A percentile compares a stretch with the other conserved stretches of the same genome.
phyloP scores from a whole-genome alignment of 2,888 invertebrate species.

The Harmothoe impar region DNA sequence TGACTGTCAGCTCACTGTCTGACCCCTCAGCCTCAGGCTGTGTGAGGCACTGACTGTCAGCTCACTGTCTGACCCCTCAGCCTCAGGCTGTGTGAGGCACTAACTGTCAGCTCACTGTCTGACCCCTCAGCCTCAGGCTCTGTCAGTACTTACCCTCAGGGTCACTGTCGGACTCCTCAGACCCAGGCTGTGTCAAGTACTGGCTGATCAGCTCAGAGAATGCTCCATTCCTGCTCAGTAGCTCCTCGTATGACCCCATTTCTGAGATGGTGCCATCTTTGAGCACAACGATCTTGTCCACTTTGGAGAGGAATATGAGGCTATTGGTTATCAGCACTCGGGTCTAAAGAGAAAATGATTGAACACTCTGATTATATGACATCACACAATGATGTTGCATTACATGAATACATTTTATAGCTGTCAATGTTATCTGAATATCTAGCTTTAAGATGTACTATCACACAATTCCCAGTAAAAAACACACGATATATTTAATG shows the following conservation, averaged over 20 bases:
- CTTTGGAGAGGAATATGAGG: slow-evolving; percentile 69
- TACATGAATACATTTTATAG: too few species aligned
- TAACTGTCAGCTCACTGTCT: neutral
- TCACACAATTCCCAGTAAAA: too few species aligned
- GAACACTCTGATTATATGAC: too few species aligned
- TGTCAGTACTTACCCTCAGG: slow-evolving; percentile 13
- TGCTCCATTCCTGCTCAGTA: slow-evolving; percentile 64
- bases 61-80: too few species aligned
- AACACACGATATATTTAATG: too few species aligned
- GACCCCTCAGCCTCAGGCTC: slow-evolving; percentile 44
- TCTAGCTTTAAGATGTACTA: too few species aligned
- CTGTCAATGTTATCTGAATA: too few species aligned
- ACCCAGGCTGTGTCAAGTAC: slow-evolving; percentile 66
- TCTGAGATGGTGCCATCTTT: slow-evolving; percentile 70
- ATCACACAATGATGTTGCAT: too few species aligned
- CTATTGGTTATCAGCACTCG: slow-evolving; percentile 72
- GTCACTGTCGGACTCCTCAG: neutral
- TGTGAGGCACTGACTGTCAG: too few species aligned
- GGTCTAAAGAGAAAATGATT: slow-evolving; percentile 65
- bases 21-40: too few species aligned
- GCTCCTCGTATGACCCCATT: slow-evolving; percentile 70
- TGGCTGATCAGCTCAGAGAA: slow-evolving; percentile 68
- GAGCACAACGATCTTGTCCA: slow-evolving; percentile 72
- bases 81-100: too few species aligned
- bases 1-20: too few species aligned